phyloP scores from a whole-genome alignment of 2,797 vertebrate species.

The Ficedula albicollis region DNA sequence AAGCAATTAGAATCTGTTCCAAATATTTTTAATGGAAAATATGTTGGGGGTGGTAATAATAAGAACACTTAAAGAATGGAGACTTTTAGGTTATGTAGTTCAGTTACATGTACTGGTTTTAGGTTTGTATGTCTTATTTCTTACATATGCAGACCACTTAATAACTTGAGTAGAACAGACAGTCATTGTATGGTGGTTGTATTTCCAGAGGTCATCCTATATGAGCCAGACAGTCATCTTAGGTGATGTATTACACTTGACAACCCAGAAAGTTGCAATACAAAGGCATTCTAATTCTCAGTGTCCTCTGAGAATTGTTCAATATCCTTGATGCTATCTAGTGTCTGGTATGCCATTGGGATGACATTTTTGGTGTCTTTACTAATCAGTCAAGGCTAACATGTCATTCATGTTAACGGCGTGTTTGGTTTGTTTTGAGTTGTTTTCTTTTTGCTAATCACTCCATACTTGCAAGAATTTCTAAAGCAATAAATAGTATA shows the following conservation, averaged over 20 bases:
- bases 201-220: constrained; percentile 52
- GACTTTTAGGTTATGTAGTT: constrained; percentile 5
- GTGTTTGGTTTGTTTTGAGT: neutral
- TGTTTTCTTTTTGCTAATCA: neutral
- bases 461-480: neutral
- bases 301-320: constrained; percentile 33
- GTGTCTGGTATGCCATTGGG: neutral
- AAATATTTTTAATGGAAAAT: constrained; percentile 62
- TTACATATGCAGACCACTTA: constrained; percentile 62
- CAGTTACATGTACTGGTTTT: neutral
- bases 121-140: constrained; percentile 52
- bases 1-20: constrained; percentile 71
- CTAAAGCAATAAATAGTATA: neutral
- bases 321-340: constrained; percentile 48
- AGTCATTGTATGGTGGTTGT: constrained; percentile 35
- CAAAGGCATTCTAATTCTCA: constrained; percentile 42
- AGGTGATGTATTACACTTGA: constrained; percentile 58
- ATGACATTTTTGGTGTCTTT: constrained; percentile 29
- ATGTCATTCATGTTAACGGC: neutral
- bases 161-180: constrained; percentile 47
- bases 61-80: constrained; percentile 6
- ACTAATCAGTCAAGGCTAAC: constrained; percentile 36
- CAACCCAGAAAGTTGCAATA: constrained; percentile 41
- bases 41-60: neutral
- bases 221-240: constrained; percentile 16